These are phyloP conservation scores for Otus sunia DNA, from an alignment of 2,113 vertebrate species.

Conservation along the genomic window DNA sequence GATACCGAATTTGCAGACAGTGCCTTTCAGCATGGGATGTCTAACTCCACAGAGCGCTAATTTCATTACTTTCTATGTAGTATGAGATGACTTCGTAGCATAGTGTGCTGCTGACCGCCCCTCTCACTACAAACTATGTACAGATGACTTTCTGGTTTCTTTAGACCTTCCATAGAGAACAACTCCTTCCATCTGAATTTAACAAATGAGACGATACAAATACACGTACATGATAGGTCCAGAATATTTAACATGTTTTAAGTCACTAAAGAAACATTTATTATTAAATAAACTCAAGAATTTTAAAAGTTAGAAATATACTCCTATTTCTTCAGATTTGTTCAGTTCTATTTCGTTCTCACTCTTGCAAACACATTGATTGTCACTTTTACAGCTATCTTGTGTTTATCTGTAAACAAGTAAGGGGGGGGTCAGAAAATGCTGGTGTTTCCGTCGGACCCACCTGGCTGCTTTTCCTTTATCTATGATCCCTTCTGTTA, in stretches of 20 bases:
- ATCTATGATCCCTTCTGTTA: background rate
- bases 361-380: background rate
- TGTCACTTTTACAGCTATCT: background rate
- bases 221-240: no score
- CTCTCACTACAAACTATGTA: background rate
- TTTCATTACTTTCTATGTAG: background rate
- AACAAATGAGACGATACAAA: background rate
- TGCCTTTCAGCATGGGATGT: background rate
- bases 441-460: background rate
- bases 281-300: background rate
- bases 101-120: background rate
- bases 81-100: background rate
- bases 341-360: background rate
- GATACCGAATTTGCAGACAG: background rate
- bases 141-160: background rate
- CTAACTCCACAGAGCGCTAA: background rate
- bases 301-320: background rate
- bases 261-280: background rate
- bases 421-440: background rate
- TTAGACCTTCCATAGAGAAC: background rate
- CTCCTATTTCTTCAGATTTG: background rate
- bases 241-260: background rate
- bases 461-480: constrained; percentile 1
- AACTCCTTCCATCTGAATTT: background rate
- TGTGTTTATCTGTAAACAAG: constrained; percentile 28